Evolutionary conservation across 2,797 vertebrate genomes (phyloP).

Genomic region (Sarcophilus harrisii): DNA sequence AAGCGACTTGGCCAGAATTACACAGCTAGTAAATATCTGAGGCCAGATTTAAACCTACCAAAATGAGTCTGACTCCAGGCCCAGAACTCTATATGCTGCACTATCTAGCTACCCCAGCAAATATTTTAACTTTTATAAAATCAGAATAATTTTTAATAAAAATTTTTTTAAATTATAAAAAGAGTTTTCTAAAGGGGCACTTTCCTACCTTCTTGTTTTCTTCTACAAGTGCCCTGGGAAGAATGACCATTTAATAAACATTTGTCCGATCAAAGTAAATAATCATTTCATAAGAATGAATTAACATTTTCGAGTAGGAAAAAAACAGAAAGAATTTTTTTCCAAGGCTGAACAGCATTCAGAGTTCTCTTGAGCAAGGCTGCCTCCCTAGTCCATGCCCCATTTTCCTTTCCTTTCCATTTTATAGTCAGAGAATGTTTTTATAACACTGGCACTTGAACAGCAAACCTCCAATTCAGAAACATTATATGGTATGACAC

Average conservation of each 20-base stretch:
- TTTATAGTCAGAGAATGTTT: conserved; percentile 2
- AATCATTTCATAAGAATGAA: background rate
- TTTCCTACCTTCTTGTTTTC: background rate
- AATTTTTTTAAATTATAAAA: too few species aligned
- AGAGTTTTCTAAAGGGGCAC: background rate
- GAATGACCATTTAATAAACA: background rate
- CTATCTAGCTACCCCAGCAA: background rate
- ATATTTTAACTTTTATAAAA: background rate
- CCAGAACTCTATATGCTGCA: background rate
- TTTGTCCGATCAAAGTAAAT: background rate
- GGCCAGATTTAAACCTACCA: background rate
- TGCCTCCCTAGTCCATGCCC: conserved; percentile 9
- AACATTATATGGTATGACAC: conserved; percentile 29
- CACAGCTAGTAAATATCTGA: background rate
- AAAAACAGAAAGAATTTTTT: conserved; percentile 39
- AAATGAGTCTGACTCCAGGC: background rate
- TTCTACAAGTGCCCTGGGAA: background rate
- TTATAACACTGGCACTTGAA: conserved; percentile 41
- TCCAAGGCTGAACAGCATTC: conserved; percentile 19
- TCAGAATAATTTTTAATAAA: background rate
- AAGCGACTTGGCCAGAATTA: background rate
- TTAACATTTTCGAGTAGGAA: background rate
- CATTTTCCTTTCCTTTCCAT: background rate
- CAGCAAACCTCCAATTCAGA: conserved; percentile 52
- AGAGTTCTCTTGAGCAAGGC: conserved; percentile 18